Evolutionary conservation across 2,888 invertebrate species (phyloP).

Genomic region (Fabriciana adippe): DNA sequence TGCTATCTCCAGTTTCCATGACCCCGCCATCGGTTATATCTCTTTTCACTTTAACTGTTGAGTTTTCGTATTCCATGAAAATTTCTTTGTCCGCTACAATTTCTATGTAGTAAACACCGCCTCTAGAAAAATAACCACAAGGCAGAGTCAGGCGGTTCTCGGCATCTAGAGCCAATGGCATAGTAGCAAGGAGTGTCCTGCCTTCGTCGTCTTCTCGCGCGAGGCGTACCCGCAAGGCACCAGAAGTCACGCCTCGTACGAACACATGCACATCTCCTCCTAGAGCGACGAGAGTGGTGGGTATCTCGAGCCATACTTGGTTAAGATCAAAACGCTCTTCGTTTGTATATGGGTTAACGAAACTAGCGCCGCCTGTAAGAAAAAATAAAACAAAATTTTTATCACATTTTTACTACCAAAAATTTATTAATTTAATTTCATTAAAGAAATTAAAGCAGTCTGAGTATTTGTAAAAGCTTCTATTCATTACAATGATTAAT

Average conservation of each 20-base stretch:
- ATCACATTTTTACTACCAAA: not conserved
- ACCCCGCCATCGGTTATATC: constrained; percentile 62
- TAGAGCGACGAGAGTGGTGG: constrained; percentile 88
- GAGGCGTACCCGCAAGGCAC: constrained; percentile 67
- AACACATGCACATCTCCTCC: constrained; percentile 90
- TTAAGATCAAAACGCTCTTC: constrained; percentile 67
- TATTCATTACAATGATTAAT: constrained; percentile 4
- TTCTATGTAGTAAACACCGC: constrained; percentile 83
- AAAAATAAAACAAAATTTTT: not conserved
- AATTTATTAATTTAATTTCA: not conserved
- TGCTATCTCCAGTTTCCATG: constrained; percentile 69
- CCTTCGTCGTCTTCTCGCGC: constrained; percentile 77
- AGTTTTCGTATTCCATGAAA: constrained; percentile 56
- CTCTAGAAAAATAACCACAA: constrained; percentile 88
- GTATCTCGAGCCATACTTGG: constrained; percentile 85
- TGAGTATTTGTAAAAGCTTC: not conserved
- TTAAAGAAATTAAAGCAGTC: not conserved
- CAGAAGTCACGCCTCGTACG: constrained; percentile 78
- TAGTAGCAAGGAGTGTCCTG: constrained; percentile 63
- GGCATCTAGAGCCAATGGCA: constrained; percentile 78
- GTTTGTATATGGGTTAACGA: constrained; percentile 67
- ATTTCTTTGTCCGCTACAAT: constrained; percentile 63
- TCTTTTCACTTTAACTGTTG: constrained; percentile 51
- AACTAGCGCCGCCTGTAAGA: constrained; percentile 63
- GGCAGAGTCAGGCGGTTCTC: constrained; percentile 81